phyloP scores from a whole-genome alignment of 2,113 vertebrate genomes.

The Podarcis raffonei region DNA sequence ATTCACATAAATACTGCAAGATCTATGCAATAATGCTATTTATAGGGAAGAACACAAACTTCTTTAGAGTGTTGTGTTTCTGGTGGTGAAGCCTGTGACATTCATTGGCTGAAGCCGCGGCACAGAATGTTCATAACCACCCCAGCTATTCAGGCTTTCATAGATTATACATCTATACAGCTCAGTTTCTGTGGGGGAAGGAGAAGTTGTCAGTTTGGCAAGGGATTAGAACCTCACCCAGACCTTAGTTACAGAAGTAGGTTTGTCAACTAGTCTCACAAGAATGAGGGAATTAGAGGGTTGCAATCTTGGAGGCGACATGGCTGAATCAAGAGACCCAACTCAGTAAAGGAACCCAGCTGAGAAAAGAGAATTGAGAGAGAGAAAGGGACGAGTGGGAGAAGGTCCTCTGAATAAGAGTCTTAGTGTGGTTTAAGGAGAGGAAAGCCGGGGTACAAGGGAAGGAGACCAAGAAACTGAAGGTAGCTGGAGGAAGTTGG shows the following conservation, averaged over 20 bases:
- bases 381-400: neutral
- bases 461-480: neutral
- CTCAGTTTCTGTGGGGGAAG: neutral
- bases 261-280: neutral
- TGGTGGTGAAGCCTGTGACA: neutral
- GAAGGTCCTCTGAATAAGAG: neutral
- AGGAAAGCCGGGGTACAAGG: neutral
- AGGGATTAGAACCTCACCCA: neutral
- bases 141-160: neutral
- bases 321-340: neutral
- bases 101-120: neutral
- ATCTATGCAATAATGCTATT: neutral
- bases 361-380: neutral
- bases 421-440: neutral
- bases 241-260: neutral
- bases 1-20: neutral
- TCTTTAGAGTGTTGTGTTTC: neutral
- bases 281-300: neutral
- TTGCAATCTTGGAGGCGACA: neutral
- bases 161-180: neutral
- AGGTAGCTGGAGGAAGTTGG: neutral
- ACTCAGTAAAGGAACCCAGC: too few species aligned
- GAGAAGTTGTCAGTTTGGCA: neutral
- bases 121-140: neutral
- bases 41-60: neutral